Base-by-base conservation (phyloP, 2,113 vertebrate species). In the Poicephalus meyeri region DNA sequence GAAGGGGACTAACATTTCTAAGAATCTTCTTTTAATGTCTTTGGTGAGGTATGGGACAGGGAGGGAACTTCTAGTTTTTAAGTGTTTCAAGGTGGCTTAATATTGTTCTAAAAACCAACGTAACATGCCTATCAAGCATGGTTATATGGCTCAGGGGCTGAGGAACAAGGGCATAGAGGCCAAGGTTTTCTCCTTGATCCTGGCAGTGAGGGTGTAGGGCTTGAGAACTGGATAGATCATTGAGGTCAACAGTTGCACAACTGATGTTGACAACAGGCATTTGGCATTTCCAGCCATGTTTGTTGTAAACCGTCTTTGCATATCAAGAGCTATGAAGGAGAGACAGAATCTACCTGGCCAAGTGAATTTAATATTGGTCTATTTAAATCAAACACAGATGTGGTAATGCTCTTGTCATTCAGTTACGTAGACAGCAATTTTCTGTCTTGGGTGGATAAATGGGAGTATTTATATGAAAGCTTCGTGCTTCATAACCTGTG, bases 401-500 rank as follows among this genome's bases (percentile, higher is more conserved):
- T 53, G 29, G 28, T 74, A 69, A 17, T 35, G 6, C 44, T 88
- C 35, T 23, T 28, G 31, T 53, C 39, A 12, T 26, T 70, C 69
- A 56, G 26, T 58, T 74, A 25, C 11, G 9, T 33, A 42, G 31
- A 39, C 39, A 35, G 9, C 39, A 28, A 16, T 78, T 77, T 93
- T 88, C n/a, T 72, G 23, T 71, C 68, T 64, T 39, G 39, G 1
- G 3, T 39, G 64, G 24, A 31, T 26, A 39, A 37, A 18, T 0
- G 1, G 12, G 4, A 72, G 20, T 2, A 4, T 72, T 55, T 2
- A 5, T 49, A 35, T 0, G 1, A 53, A 78, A 19, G 4, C 7
- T 41, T 84, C 0, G 0, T 4, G 5, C 58, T 69, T 8, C 14
- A 0, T 35, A 16, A 39, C 15, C 0, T 3, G n/a, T 33, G 31